A percentile compares a stretch with the other conserved stretches of the same genome.
These are phyloP conservation scores for Anagyrus pseudococci DNA, from an alignment of 2,888 invertebrate species.

Conservation along the genomic window DNA sequence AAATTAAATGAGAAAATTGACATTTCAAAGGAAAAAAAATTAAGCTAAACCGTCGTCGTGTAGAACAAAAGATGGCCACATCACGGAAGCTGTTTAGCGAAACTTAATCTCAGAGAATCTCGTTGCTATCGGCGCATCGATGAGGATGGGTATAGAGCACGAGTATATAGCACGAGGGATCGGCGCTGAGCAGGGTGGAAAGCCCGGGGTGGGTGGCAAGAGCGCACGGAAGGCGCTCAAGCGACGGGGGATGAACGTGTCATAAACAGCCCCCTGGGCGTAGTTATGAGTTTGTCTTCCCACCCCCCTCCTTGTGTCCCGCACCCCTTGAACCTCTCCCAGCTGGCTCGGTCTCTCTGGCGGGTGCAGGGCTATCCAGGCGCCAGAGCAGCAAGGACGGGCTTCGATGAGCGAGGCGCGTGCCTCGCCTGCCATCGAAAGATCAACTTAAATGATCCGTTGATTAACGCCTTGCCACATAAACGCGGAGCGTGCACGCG, in stretches of 20 bases:
- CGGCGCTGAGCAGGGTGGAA: neutral
- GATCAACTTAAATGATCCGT: conserved; percentile 37
- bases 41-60: neutral
- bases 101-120: conserved; percentile 10
- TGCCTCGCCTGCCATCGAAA: neutral
- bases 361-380: too few species aligned
- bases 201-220: too few species aligned
- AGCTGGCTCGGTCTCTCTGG: too few species aligned
- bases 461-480: conserved; percentile 31
- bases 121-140: too few species aligned
- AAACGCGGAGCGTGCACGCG: neutral
- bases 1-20: too few species aligned
- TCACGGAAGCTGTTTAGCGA: neutral
- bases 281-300: conserved; percentile 57
- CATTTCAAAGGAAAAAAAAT: neutral
- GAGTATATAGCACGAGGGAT: too few species aligned
- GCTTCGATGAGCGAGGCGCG: conserved; percentile 13
- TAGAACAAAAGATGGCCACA: neutral
- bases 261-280: conserved; percentile 58
- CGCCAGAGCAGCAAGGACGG: too few species aligned
- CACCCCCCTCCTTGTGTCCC: neutral
- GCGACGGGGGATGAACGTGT: conserved; percentile 56
- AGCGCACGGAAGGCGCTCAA: too few species aligned
- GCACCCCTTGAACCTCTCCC: neutral
- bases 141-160: neutral